Evolutionary conservation across 1,140 invertebrate species (phyloP), one percentile per base, ranked within the genome.

Genomic region (Leptinotarsa defecta): DNA sequence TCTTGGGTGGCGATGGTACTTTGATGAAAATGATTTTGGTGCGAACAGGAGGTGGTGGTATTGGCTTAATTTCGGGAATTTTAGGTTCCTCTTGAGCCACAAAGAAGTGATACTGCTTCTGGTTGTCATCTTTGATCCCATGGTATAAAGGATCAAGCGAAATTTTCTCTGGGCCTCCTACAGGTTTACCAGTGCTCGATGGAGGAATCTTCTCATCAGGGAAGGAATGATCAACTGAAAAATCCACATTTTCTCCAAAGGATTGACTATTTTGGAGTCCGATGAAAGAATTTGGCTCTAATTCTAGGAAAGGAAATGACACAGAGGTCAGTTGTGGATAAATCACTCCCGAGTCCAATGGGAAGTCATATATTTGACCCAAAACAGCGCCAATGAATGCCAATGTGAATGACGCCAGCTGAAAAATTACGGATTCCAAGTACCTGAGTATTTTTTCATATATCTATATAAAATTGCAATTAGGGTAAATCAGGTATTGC

Each of bases 11-110:
- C 65, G 92, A 90, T 71, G 94, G 94, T 34, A 94, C 93, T 88
- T 95, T 95, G 85, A 95, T 95, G 89, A 95, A 95, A 85, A 95
- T 94, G 83, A 95, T 95, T 84, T 94, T 94, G 89, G 95, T 95
- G 84, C 95, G 93, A 80, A 94, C 95, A 70, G 90, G 89, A 49
- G 89, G 89, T 2, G 89, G 86, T 20, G 74, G 49, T 27, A 61
- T 89, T 87, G 69, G 87, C 22, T 24, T 70, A 8, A 22, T 72
- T 88, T 71, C 27, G 87, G 74, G 87, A 84, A 79, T 88, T 71
- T 91, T 89, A 17, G 90, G 89, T 86, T 94, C 92, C 87, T 92
- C 92, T 81, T 93, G 93, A 65, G 82, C 79, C 27, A 79, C 81
- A 74, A 81, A 93, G 17, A 94, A 92, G 88, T 94, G 93, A 84